phyloP scores from a whole-genome alignment of 1,140 invertebrate genomes.

The Meloidogyne chitwoodi region DNA sequence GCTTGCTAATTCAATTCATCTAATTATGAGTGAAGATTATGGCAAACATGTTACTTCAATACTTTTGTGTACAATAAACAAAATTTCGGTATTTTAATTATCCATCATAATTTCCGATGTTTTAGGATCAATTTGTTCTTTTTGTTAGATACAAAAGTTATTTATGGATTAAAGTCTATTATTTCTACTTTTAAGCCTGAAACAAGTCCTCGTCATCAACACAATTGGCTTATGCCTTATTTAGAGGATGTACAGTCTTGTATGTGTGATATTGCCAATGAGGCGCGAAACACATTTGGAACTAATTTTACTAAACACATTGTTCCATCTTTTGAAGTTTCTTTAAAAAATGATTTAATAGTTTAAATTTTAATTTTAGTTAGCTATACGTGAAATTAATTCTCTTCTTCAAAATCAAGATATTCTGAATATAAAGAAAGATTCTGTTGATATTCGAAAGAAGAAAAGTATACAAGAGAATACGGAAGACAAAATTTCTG shows the following conservation, averaged over 20 bases:
- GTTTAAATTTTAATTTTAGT: slow-evolving; percentile 21
- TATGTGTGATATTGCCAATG: slow-evolving; percentile 42
- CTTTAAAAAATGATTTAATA: not conserved
- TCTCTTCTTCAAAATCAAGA: slow-evolving; percentile 37
- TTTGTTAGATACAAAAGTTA: too few relatives aligned
- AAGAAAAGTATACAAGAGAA: slow-evolving; percentile 38
- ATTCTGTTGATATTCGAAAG: slow-evolving; percentile 23
- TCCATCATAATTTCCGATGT: not conserved
- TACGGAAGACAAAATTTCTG: slow-evolving; percentile 40
- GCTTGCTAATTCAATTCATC: slow-evolving; percentile 20
- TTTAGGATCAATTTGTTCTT: too few relatives aligned
- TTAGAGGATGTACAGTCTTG: slow-evolving; percentile 41
- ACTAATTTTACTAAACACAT: slow-evolving; percentile 37
- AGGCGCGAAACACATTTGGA: slow-evolving; percentile 39
- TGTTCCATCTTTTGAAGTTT: slow-evolving; percentile 48
- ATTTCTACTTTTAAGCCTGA: slow-evolving; percentile 29
- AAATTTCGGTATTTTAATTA: slow-evolving; percentile 21
- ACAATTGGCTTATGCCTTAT: slow-evolving; percentile 45
- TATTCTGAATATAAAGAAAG: slow-evolving; percentile 26
- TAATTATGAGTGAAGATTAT: slow-evolving; percentile 44
- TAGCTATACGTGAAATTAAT: slow-evolving; percentile 36
- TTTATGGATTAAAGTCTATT: too few relatives aligned
- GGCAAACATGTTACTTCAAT: slow-evolving; percentile 45
- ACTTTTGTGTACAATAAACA: slow-evolving; percentile 37
- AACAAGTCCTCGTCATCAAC: slow-evolving; percentile 29